Percentiles rank a stretch among this genome's conserved stretches.
These are phyloP conservation scores for Plagodis dolabraria DNA, from an alignment of 2,888 invertebrate genomes.

Conservation along the genomic window DNA sequence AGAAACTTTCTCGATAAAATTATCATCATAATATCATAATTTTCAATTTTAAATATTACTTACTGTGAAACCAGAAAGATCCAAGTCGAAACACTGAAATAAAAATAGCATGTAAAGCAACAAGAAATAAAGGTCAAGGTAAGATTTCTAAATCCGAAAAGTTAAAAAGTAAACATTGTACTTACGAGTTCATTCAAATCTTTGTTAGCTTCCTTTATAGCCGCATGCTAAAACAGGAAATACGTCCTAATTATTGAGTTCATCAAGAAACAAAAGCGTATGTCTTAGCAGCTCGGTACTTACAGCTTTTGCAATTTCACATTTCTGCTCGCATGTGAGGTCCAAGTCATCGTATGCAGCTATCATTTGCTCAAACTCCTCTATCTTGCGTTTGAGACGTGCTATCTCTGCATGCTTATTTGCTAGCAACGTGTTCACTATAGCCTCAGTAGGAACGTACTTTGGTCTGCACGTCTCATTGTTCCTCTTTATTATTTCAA, in stretches of 20 bases:
- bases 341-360: conserved; percentile 74
- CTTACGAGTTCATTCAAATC: conserved; percentile 73
- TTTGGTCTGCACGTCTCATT: conserved; percentile 67
- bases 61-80: conserved; percentile 71
- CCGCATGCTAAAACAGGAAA: conserved; percentile 67
- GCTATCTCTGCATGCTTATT: conserved; percentile 81
- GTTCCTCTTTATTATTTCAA: conserved; percentile 81
- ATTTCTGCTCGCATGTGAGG: conserved; percentile 70
- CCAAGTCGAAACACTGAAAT: conserved; percentile 73
- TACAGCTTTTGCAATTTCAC: conserved; percentile 74
- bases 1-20: too few species aligned
- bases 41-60: conserved; percentile 43
- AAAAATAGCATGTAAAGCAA: conserved; percentile 16
- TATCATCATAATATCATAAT: too few species aligned
- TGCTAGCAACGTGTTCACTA: conserved; percentile 73
- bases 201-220: conserved; percentile 73
- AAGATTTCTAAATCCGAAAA: not conserved
- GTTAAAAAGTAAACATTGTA: conserved; percentile 4
- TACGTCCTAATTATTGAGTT: not conserved
- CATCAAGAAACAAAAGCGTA: not conserved
- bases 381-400: conserved; percentile 74
- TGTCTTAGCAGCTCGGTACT: conserved; percentile 38
- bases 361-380: conserved; percentile 74
- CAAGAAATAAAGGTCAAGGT: not conserved
- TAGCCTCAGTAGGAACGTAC: conserved; percentile 73